Conservation (phyloP, 1,140 invertebrate genomes). For the Tachypleus tridentatus region DNA sequence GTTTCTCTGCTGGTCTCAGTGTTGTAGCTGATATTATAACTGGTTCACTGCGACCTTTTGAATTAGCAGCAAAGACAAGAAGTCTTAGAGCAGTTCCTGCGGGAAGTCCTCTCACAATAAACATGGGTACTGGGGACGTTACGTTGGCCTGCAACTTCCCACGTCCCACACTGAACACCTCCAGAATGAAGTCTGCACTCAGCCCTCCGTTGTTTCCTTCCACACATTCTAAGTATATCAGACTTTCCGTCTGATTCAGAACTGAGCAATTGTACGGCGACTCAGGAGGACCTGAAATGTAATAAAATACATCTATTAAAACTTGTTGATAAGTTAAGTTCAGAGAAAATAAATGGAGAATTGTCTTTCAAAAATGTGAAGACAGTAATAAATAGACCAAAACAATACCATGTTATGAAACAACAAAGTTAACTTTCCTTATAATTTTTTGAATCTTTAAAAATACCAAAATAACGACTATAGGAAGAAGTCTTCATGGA, state of each 20-base stretch:
- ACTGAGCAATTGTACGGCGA: constrained; percentile 72
- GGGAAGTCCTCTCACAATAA: constrained; percentile 45
- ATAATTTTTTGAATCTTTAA: no score
- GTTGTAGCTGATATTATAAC: constrained; percentile 21
- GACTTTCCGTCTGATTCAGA: constrained; percentile 71
- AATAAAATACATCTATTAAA: background rate
- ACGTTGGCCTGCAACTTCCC: constrained; percentile 43
- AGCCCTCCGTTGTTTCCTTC: constrained; percentile 77
- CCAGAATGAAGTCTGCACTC: constrained; percentile 61
- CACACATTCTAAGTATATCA: constrained; percentile 58
- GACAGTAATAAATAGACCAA: no score
- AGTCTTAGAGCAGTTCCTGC: constrained; percentile 29
- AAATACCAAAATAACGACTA: no score
- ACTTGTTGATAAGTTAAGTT: no score
- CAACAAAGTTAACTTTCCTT: no score
- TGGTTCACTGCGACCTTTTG: constrained; percentile 51
- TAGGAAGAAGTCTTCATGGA: no score
- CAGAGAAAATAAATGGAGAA: no score
- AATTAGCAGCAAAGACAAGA: constrained; percentile 54
- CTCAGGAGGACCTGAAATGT: constrained; percentile 42
- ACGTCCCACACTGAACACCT: constrained; percentile 49
- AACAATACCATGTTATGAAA: no score
- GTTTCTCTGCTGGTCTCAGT: constrained; percentile 18
- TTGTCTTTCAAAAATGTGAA: no score
- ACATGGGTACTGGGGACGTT: constrained; percentile 40